Evolutionary conservation across 2,797 vertebrate species (phyloP).

Genomic region (Neosilurus hyrtlii): DNA sequence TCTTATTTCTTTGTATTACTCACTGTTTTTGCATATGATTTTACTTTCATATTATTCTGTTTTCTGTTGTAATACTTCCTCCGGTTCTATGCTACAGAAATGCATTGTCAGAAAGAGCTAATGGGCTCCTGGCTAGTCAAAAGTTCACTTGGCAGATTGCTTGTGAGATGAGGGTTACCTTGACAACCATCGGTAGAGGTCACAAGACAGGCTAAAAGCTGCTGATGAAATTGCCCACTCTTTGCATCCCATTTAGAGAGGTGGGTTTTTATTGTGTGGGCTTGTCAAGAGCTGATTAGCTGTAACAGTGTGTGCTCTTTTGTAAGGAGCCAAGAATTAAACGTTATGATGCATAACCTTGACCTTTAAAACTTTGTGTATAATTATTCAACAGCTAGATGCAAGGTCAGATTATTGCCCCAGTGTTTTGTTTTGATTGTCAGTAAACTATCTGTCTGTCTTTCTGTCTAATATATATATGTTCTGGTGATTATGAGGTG

Average conservation of each 20-base stretch:
- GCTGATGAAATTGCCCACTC: slow-evolving; percentile 70
- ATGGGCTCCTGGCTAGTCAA: slow-evolving; percentile 52
- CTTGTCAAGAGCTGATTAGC: slow-evolving; percentile 46
- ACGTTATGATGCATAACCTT: slow-evolving; percentile 9
- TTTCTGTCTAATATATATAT: no score
- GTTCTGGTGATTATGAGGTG: no score
- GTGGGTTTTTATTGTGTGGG: slow-evolving; percentile 42
- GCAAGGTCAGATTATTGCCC: neutral
- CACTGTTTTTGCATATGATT: neutral
- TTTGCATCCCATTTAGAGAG: slow-evolving; percentile 60
- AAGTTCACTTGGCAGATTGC: slow-evolving; percentile 64
- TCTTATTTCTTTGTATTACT: neutral
- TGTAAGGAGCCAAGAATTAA: slow-evolving; percentile 2
- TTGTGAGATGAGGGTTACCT: slow-evolving; percentile 48
- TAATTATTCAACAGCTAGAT: neutral
- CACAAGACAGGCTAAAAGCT: slow-evolving; percentile 61
- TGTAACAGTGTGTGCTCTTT: slow-evolving; percentile 6
- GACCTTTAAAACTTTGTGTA: slow-evolving; percentile 6
- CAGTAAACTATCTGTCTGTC: neutral
- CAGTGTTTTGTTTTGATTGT: neutral
- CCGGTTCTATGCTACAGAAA: slow-evolving; percentile 32
- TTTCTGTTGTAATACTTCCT: slow-evolving; percentile 20
- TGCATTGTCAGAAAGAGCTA: slow-evolving; percentile 55
- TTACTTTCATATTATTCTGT: slow-evolving; percentile 20
- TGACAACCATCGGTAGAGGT: slow-evolving; percentile 47